Evolutionary conservation across 2,888 invertebrate genomes (phyloP).

Genomic region (Agrilus cyanescens): DNA sequence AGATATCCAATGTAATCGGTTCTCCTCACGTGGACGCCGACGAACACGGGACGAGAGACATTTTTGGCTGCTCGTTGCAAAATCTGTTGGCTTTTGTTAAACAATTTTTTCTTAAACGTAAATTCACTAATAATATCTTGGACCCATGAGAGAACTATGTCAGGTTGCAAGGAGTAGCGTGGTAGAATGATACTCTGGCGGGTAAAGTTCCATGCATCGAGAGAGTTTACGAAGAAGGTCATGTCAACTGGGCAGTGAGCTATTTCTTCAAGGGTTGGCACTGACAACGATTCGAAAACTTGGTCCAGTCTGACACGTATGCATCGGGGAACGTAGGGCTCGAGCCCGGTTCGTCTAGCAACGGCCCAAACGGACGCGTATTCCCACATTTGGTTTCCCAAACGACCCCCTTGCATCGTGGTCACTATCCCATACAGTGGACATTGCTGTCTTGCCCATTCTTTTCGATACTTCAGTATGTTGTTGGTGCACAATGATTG

Average conservation of each 20-base stretch:
- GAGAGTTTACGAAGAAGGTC: conserved; percentile 37
- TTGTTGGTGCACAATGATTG: conserved; percentile 41
- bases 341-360: conserved; percentile 36
- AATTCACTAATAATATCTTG: conserved; percentile 46
- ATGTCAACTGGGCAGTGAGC: conserved; percentile 40
- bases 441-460: conserved; percentile 30
- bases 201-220: conserved; percentile 43
- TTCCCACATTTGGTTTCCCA: conserved; percentile 42
- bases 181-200: conserved; percentile 45
- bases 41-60: conserved; percentile 29
- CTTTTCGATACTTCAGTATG: conserved; percentile 30
- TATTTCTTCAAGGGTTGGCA: conserved; percentile 44
- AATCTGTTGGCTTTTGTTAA: conserved; percentile 36
- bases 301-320: conserved; percentile 41
- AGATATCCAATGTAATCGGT: conserved; percentile 46
- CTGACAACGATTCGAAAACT: conserved; percentile 41
- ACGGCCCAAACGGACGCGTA: conserved; percentile 41
- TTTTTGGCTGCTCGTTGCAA: conserved; percentile 28
- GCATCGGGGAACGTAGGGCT: conserved; percentile 38
- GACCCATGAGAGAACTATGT: conserved; percentile 42
- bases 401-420: conserved; percentile 34
- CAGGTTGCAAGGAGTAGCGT: conserved; percentile 41
- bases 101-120: conserved; percentile 38
- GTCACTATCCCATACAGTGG: conserved; percentile 39
- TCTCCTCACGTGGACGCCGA: conserved; percentile 44